These are phyloP conservation scores for Barnardius zonarius DNA, from an alignment of 2,113 vertebrate species.

Conservation along the genomic window DNA sequence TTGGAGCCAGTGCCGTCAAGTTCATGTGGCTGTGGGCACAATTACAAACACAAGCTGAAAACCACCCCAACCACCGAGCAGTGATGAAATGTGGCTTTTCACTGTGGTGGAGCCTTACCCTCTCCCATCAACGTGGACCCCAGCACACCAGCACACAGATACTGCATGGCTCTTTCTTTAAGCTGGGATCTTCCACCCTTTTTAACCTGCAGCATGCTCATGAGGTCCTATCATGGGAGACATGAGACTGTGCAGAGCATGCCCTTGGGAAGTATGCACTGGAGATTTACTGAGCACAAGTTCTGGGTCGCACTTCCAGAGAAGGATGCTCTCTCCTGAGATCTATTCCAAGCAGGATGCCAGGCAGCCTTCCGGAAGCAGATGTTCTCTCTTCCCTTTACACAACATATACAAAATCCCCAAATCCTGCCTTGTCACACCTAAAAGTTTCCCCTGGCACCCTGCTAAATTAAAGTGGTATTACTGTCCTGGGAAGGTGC, in stretches of 20 bases:
- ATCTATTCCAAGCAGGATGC: neutral
- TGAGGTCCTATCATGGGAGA: rapidly evolving
- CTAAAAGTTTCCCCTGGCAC: neutral
- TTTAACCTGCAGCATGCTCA: neutral
- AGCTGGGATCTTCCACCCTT: neutral
- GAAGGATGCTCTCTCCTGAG: neutral
- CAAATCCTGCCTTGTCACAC: neutral
- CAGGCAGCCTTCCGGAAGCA: neutral
- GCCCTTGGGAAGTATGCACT: neutral
- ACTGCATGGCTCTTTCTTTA: neutral
- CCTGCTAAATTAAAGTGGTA: neutral
- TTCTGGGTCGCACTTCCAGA: neutral
- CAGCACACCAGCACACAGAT: neutral
- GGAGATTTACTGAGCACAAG: neutral
- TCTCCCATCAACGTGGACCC: rapidly evolving
- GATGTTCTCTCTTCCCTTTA: neutral
- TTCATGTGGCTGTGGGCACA: neutral
- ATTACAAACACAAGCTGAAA: neutral
- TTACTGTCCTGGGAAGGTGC: neutral
- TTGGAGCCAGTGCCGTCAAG: neutral
- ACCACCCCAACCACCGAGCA: neutral
- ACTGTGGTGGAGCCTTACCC: neutral
- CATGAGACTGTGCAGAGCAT: neutral
- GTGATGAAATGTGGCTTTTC: neutral
- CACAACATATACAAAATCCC: neutral